These are phyloP conservation scores for Myotis findleyi DNA, from an alignment of 2,797 vertebrate genomes.

Conservation along the genomic window DNA sequence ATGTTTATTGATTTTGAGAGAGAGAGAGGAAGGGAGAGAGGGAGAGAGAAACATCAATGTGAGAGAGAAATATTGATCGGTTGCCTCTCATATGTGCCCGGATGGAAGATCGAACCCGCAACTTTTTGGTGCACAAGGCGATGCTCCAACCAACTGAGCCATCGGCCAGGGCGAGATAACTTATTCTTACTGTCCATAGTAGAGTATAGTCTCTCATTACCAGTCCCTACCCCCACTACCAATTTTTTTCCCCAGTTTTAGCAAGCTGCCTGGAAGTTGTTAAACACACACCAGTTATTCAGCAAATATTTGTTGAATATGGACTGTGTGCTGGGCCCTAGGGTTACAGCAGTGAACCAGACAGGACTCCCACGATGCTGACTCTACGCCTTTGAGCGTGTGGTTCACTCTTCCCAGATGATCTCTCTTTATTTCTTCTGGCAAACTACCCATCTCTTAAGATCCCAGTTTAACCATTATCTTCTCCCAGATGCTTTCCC, in stretches of 20 bases:
- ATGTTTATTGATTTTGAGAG: not conserved
- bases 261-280: slow-evolving; percentile 19
- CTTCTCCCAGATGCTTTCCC: not conserved
- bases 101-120: not conserved
- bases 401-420: not conserved
- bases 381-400: not conserved
- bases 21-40: not conserved
- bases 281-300: slow-evolving; percentile 15
- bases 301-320: slow-evolving; percentile 32
- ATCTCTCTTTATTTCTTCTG: slow-evolving; percentile 6
- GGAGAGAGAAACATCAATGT: not conserved
- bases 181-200: not conserved
- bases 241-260: not conserved
- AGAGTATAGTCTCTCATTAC: not conserved
- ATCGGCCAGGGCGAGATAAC: not conserved
- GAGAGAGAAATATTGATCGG: not conserved
- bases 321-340: not conserved
- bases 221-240: not conserved
- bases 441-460: not conserved
- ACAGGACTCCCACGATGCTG: not conserved
- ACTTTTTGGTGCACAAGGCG: not conserved
- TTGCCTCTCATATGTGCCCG: not conserved
- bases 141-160: not conserved
- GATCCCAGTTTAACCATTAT: not conserved
- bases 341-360: not conserved